Base-by-base conservation (phyloP, 35 echinoderm and acorn worm species). In the Apostichopus japonicus region DNA sequence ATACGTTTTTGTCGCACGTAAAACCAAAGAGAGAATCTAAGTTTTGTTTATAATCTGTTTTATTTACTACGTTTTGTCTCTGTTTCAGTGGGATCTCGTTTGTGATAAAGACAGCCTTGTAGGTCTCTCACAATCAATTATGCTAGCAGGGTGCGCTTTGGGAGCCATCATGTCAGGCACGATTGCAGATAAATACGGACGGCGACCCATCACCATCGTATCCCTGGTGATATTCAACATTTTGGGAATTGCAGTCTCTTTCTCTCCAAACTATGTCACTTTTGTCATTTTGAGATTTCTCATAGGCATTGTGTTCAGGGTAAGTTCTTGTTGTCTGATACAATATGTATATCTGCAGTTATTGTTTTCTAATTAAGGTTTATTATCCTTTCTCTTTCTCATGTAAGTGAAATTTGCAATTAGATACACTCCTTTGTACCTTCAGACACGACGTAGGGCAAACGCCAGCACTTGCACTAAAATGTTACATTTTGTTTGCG, bases 201-300 rank as follows among this genome's bases (percentile, higher is more conserved):
- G 83, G 5, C 52, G 83, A 56, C 83, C 83, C 6, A 61, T 87
- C 10, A 59, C 54, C 6, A 87, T 87, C 0, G 83, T 61, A 10
- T 87, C 54, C 10, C 58, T 87, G 15, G 23, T 59, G 8, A 10
- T 87, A 8, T 87, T 59, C 83, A 87, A 87, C 83, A 55, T 61
- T 10, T 5, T 87, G 16, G 83, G 54, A 24, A 19, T 87, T 22
- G 52, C 55, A 19, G 54, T 59, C 1, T 87, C 83, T 5, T 87
- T 87, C 21, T 87, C 83, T 54, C 83, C 83, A 87, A 87, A 87
- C 56, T 87, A 59, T 59, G 56, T 55, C 23, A 65, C 58, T 55
- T 87, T 87, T 55, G 83, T 87, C 5, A 16, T 55, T 8, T 65
- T 87, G 23, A 23, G 83, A 25, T 87, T 87, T 59, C 10, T 87